Evolutionary conservation across 2,797 vertebrate species (phyloP).

Genomic region (Selene dorsalis): DNA sequence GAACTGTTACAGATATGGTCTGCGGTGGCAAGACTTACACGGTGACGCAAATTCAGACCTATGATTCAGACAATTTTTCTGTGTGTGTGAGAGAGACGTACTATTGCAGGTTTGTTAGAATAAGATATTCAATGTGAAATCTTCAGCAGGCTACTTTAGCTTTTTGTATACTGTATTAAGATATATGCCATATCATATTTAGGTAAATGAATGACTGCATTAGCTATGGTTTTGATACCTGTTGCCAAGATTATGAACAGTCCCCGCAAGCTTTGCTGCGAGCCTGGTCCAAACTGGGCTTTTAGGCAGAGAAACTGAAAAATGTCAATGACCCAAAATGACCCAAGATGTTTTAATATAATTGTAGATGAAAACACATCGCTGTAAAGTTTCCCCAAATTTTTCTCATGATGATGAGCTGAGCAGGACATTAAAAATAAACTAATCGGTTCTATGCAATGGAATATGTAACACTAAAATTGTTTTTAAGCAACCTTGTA

Average conservation of each 20-base stretch:
- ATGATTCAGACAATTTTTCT: conserved; percentile 50
- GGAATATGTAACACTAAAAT: not conserved
- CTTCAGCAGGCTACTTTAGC: conserved; percentile 37
- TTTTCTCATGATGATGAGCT: not conserved
- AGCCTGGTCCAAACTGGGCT: no score
- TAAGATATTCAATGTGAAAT: conserved; percentile 46
- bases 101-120: conserved; percentile 57
- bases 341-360: not conserved
- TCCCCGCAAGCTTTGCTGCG: not conserved
- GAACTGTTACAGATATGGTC: conserved; percentile 72
- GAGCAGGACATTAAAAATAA: not conserved
- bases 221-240: not conserved
- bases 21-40: conserved; percentile 73
- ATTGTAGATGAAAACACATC: not conserved
- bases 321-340: not conserved
- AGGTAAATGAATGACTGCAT: not conserved
- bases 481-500: not conserved
- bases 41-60: conserved; percentile 71
- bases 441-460: not conserved
- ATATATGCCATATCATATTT: not conserved
- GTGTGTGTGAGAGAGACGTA: conserved; percentile 43
- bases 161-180: conserved; percentile 17
- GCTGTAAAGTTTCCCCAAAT: no score
- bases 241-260: not conserved
- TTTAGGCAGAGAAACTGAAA: not conserved